Percentiles rank a stretch among this genome's conserved stretches.
Conservation (phyloP, 2,797 vertebrate genomes). For the Cyprinodon diabolis region DNA sequence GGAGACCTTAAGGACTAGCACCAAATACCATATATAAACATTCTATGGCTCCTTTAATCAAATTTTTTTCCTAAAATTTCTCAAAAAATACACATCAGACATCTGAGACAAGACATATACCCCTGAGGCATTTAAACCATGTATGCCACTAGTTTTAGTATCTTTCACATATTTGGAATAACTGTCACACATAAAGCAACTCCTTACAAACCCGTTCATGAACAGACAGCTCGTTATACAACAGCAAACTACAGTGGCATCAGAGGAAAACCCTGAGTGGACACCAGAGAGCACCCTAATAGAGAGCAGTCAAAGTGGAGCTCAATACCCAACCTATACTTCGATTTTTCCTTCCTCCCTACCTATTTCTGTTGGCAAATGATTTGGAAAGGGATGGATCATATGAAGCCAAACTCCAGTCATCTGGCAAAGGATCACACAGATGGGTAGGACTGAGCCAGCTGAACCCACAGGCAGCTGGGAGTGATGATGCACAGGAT, state of each 20-base stretch:
- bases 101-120: constrained; percentile 44
- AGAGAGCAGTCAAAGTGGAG: constrained; percentile 50
- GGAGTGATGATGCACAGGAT: constrained; percentile 79
- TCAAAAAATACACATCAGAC: constrained; percentile 45
- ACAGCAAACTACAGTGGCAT: constrained; percentile 37
- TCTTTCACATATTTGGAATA: constrained; percentile 79
- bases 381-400: constrained; percentile 72
- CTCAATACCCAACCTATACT: constrained; percentile 52
- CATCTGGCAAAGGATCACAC: constrained; percentile 84
- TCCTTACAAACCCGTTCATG: constrained; percentile 45
- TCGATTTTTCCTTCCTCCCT: constrained; percentile 51
- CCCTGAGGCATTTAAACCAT: constrained; percentile 51
- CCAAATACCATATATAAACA: too few relatives aligned
- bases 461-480: constrained; percentile 82
- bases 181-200: constrained; percentile 62
- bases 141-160: constrained; percentile 68
- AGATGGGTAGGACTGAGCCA: constrained; percentile 79
- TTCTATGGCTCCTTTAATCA: neutral
- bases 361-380: constrained; percentile 70
- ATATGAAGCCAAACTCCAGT: constrained; percentile 71
- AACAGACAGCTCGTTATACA: constrained; percentile 33
- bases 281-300: constrained; percentile 42
- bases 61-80: constrained; percentile 47
- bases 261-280: constrained; percentile 18
- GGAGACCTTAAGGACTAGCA: too few relatives aligned